Evolutionary conservation across 2,797 vertebrate genomes (phyloP), one percentile per base, ranked within the genome.

Genomic region (Scolopax bukidnonensis): DNA sequence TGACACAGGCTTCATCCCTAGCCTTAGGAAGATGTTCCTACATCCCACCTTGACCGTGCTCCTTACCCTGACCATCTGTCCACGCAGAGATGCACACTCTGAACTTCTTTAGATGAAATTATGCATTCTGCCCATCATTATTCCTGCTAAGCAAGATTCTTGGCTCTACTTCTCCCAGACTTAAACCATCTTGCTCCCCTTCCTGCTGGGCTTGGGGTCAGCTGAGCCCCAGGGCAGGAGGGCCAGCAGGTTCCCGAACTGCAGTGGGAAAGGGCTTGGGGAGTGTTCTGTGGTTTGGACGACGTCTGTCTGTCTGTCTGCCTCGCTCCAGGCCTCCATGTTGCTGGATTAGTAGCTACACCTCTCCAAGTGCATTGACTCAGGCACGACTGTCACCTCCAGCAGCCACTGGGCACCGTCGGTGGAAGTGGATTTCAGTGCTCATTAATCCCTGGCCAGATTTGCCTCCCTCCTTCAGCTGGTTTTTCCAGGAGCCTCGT

Each of bases 401-500:
- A 51, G 76, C 94, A 90, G 75, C 80, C 85, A 83, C 70, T 5
- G 86, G 91, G 86, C 93, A 79, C 91, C 68, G 82, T 50, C 87
- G 28, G 4, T 41, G 90, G 89, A 88, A 91, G 91, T 91, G 83
- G 74, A 89, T 96, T 93, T 94, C 93, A 85, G 64, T 0, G 8
- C 75, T 95, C 83, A 50, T 93, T 92, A 90, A 95, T 95, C 90
- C 95, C 94, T 61, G 77, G 84, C 91, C 48, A 33, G 77, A 24
- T 68, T 69, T 54, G 64, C 84, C 77, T 87, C 81, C 74, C 85
- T 95, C 84, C 56, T 63, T 82, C 95, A 84, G 90, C 93, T 95
- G 90, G 19, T 95, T 95, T 95, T 96, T 95, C 93, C 86, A 94
- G 95, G 68, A 89, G 56, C 64, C 57, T 78, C 6, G 3, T 94